A percentile compares a stretch with the other conserved stretches of the same genome.
Evolutionary conservation across 1,140 invertebrate genomes (phyloP).

Genomic region (Oscheius sp.): DNA sequence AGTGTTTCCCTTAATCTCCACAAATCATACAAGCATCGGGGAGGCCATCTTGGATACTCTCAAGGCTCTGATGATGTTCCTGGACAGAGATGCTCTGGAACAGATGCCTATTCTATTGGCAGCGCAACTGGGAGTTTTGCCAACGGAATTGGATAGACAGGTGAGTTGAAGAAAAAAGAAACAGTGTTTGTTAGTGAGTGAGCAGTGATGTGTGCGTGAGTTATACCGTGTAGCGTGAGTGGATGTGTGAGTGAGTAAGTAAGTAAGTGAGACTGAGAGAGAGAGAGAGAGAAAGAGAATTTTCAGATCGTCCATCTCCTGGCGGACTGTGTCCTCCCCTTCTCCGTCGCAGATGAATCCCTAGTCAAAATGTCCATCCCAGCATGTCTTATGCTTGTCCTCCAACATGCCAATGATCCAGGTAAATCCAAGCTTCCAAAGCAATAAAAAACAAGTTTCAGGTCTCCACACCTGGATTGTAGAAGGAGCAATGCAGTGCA

Average conservation of each 20-base stretch:
- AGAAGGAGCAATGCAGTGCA: conserved; percentile 61
- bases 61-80: conserved; percentile 86
- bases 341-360: conserved; percentile 79
- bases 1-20: conserved; percentile 62
- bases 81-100: conserved; percentile 92
- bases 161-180: not conserved
- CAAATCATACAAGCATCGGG: conserved; percentile 71
- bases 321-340: conserved; percentile 92
- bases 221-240: no score
- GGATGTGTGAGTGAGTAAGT: no score
- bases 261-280: not conserved
- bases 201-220: no score
- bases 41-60: conserved; percentile 83
- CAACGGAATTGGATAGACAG: conserved; percentile 78
- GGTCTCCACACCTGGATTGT: conserved; percentile 55
- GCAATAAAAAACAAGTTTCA: conserved; percentile 23
- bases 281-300: no score
- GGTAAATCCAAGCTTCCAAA: conserved; percentile 66
- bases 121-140: conserved; percentile 85
- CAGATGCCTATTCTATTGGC: conserved; percentile 89
- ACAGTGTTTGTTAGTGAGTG: not conserved
- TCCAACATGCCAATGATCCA: conserved; percentile 88
- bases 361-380: conserved; percentile 71
- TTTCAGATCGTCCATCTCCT: conserved; percentile 84
- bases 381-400: conserved; percentile 92